phyloP scores from a whole-genome alignment of 2,888 invertebrate genomes.

The Syrphus vitripennis region DNA sequence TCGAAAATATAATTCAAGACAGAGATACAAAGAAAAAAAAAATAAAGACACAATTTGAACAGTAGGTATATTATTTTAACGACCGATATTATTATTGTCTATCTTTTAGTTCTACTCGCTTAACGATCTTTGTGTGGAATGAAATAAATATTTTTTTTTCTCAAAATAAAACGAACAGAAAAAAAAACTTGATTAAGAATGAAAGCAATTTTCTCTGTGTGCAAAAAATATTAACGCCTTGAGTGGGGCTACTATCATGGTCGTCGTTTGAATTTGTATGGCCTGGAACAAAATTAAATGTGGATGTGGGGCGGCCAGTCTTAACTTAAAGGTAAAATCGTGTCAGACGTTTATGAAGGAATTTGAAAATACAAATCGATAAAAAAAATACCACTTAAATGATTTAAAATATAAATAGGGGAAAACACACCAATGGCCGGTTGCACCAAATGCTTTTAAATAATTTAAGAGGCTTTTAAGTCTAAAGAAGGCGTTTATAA shows the following conservation, averaged over 20 bases:
- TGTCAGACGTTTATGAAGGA: too few species aligned
- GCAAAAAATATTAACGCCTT: background rate
- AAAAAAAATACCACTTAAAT: too few species aligned
- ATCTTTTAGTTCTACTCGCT: slow-evolving; percentile 1
- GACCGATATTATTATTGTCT: background rate
- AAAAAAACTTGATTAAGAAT: slow-evolving; percentile 17
- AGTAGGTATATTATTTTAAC: background rate
- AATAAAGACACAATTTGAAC: slow-evolving; percentile 3
- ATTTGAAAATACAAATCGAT: too few species aligned
- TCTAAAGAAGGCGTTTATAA: too few species aligned
- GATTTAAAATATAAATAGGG: too few species aligned
- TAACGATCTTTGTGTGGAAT: slow-evolving; percentile 16
- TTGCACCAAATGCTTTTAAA: too few species aligned
- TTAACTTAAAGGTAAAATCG: background rate
- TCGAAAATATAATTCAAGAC: background rate
- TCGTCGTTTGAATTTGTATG: background rate
- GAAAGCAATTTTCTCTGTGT: background rate
- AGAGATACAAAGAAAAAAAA: background rate
- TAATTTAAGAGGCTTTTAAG: too few species aligned
- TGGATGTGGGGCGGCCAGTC: background rate
- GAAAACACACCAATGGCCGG: too few species aligned
- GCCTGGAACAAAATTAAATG: background rate
- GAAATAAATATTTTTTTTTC: slow-evolving; percentile 21
- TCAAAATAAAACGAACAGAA: background rate
- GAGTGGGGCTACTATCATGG: background rate